Evolutionary conservation across 1,140 invertebrate species (phyloP).

Genomic region (Physella acuta): DNA sequence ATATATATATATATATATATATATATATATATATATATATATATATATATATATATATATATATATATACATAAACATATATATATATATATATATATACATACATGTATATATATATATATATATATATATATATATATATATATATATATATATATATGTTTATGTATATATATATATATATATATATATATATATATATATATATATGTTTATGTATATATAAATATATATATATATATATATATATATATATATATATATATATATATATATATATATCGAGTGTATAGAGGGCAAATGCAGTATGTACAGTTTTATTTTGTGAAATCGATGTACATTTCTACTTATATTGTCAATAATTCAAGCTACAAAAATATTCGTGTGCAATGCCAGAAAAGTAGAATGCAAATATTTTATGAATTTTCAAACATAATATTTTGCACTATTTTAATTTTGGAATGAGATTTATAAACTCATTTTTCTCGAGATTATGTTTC

Average conservation of each 20-base stretch:
- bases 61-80: neutral
- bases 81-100: neutral
- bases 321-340: too few relatives aligned
- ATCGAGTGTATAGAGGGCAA: too few relatives aligned
- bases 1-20: slow-evolving; percentile 2
- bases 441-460: too few relatives aligned
- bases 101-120: neutral
- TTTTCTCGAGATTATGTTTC: too few relatives aligned
- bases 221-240: neutral
- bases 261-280: neutral
- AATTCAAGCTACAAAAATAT: too few relatives aligned
- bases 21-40: slow-evolving; percentile 3
- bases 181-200: neutral
- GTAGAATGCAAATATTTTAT: too few relatives aligned
- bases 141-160: neutral
- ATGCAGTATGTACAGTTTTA: too few relatives aligned
- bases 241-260: neutral
- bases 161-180: neutral
- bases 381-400: too few relatives aligned
- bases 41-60: slow-evolving; percentile 5
- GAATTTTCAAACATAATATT: too few relatives aligned
- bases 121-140: neutral
- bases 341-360: too few relatives aligned
- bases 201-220: neutral
- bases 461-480: too few relatives aligned